Conservation (phyloP, 2,888 invertebrate genomes). For the Apotomis turbidana region DNA sequence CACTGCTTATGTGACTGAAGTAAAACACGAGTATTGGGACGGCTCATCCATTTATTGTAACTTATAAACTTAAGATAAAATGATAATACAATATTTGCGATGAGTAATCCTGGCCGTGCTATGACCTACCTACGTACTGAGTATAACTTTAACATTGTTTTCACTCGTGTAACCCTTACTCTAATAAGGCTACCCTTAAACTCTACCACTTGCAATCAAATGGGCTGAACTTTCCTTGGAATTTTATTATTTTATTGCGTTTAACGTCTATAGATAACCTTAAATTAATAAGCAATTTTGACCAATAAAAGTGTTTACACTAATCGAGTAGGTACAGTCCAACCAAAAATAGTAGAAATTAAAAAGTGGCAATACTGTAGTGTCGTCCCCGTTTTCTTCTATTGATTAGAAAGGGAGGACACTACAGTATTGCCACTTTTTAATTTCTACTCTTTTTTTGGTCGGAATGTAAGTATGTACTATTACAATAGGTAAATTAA, state of each 20-base stretch:
- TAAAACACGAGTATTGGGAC: constrained; percentile 46
- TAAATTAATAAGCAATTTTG: constrained; percentile 25
- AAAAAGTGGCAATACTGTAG: too few species aligned
- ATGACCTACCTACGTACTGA: constrained; percentile 63
- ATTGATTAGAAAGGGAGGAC: too few species aligned
- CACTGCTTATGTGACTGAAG: not conserved
- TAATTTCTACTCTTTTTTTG: too few species aligned
- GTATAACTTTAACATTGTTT: constrained; percentile 73
- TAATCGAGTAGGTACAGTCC: constrained; percentile 4
- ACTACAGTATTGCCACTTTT: too few species aligned
- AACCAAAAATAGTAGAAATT: too few species aligned
- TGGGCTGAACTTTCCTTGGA: constrained; percentile 59
- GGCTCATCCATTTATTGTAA: constrained; percentile 63
- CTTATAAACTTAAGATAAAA: constrained; percentile 78
- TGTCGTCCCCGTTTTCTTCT: too few species aligned
- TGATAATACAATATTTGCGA: constrained; percentile 75
- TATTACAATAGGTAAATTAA: constrained; percentile 14
- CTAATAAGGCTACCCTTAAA: constrained; percentile 83
- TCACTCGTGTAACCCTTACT: constrained; percentile 71
- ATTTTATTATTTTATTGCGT: constrained; percentile 62
- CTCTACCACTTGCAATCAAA: constrained; percentile 65
- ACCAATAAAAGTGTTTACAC: constrained; percentile 6
- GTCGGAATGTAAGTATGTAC: not conserved
- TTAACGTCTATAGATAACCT: constrained; percentile 38
- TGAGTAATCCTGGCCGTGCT: constrained; percentile 78